A percentile compares a stretch with the other conserved stretches of the same genome.
Evolutionary conservation across 2,888 invertebrate species (phyloP).

Genomic region (Thyatira batis): DNA sequence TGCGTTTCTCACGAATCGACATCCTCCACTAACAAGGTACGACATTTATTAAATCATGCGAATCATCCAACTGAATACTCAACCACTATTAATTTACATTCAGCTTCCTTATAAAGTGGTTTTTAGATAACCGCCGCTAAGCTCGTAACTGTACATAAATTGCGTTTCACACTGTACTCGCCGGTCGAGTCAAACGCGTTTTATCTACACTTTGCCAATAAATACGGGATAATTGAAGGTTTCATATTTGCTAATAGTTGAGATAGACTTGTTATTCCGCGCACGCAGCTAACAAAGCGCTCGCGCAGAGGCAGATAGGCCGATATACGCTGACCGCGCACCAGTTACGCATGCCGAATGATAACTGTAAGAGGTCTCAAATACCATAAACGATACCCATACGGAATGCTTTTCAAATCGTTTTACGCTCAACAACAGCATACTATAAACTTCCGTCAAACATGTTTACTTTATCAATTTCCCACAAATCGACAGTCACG

Average conservation of each 20-base stretch:
- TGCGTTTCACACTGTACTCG: slow-evolving; percentile 26
- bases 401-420: slow-evolving; percentile 54
- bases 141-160: slow-evolving; percentile 41
- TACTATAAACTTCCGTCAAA: slow-evolving; percentile 38
- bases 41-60: slow-evolving; percentile 33
- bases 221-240: slow-evolving; percentile 58
- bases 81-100: slow-evolving; percentile 29
- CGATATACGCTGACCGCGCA: slow-evolving; percentile 56
- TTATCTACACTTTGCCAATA: slow-evolving; percentile 40
- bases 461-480: slow-evolving; percentile 48
- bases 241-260: slow-evolving; percentile 73
- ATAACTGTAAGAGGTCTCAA: slow-evolving; percentile 55
- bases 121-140: slow-evolving; percentile 31
- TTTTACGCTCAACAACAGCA: slow-evolving; percentile 42
- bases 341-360: slow-evolving; percentile 63
- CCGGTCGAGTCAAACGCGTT: slow-evolving; percentile 12
- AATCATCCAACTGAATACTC: slow-evolving; percentile 29
- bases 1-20: slow-evolving; percentile 46
- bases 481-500: slow-evolving; percentile 64
- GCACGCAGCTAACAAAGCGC: slow-evolving; percentile 76
- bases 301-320: slow-evolving; percentile 56
- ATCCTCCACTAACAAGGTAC: slow-evolving; percentile 30
- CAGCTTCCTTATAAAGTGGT: slow-evolving; percentile 35
- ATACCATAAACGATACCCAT: slow-evolving; percentile 63
- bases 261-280: slow-evolving; percentile 70